Base-by-base conservation (phyloP, 2,113 vertebrate species). In the Ptilorrhoa leucosticta region DNA sequence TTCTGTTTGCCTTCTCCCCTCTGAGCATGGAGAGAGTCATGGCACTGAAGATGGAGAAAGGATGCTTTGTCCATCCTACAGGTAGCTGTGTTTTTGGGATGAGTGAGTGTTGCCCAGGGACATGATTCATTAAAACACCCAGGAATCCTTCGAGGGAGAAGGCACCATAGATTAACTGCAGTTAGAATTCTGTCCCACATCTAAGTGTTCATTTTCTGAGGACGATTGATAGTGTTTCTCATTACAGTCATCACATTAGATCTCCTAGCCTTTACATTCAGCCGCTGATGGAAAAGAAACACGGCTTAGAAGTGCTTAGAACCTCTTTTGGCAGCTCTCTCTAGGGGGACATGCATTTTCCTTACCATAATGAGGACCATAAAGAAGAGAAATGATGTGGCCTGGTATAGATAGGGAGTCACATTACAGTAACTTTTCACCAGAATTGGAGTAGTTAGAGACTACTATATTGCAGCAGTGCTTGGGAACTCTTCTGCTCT, bases 381-480 rank as follows among this genome's bases (percentile, higher is more conserved):
- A 95, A 96, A 95, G 60, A 83, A 96, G 79, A 95, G 71, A 94
- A 79, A 91, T 95, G 13, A 40, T 68, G 73, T 84, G 87, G 44
- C 26, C 91, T 75, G n/a, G 30, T 89, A 81, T 73, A 91, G 80
- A 94, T 87, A 86, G 65, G 61, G 83, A 96, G 64, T 93, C 89
- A 96, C 88, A 91, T 95, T 87, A 91, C 66, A 92, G 64, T 91
- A 89, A 97, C 87, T 97, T 96, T 95, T 85, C 90, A 93, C 77
- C 58, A 94, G 84, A 94, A 97, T 91, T 93, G 93, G 66, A 95
- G 91, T 45, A 94, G 87, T 96, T 91, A 80, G 76, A 96, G 66
- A 79, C 66, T 91, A 44, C 68, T 94, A 12, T 91, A 40, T 77
- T 92, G 87, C 56, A 82, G 60, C 50, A 82, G 51, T 51, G 68